phyloP scores from a whole-genome alignment of 2,797 vertebrate species.

The Myotis pilosus region DNA sequence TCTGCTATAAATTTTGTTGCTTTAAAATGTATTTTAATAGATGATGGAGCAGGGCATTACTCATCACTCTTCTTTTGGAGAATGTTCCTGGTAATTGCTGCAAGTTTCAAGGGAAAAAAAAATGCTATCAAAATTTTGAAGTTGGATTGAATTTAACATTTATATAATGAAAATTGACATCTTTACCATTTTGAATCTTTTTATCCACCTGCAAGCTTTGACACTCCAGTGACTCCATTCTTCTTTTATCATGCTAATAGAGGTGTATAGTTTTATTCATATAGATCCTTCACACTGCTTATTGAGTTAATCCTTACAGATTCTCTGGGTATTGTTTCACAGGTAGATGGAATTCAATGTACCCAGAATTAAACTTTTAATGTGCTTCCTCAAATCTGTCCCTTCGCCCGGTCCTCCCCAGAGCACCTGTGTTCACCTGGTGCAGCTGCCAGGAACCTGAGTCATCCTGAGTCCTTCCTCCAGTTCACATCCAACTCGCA shows the following conservation, averaged over 20 bases:
- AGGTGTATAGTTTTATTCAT: slow-evolving; percentile 70
- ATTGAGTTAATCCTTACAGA: slow-evolving; percentile 57
- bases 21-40: slow-evolving; percentile 36
- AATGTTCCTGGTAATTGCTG: slow-evolving; percentile 32
- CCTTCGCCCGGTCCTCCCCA: not conserved
- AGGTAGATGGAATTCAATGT: slow-evolving; percentile 22
- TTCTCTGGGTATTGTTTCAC: slow-evolving; percentile 58
- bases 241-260: slow-evolving; percentile 63
- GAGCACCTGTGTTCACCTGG: not conserved
- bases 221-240: slow-evolving; percentile 73
- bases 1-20: slow-evolving; percentile 35
- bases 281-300: slow-evolving; percentile 56
- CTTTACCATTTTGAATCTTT: slow-evolving; percentile 66
- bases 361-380: slow-evolving; percentile 51
- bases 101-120: slow-evolving; percentile 50
- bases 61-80: slow-evolving; percentile 59
- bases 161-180: slow-evolving; percentile 68
- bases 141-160: slow-evolving; percentile 66
- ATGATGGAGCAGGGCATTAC: slow-evolving; percentile 3
- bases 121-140: slow-evolving; percentile 61
- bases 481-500: not conserved
- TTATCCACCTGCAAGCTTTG: slow-evolving; percentile 56
- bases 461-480: not conserved
- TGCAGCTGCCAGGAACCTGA: not conserved
- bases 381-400: slow-evolving; percentile 3